These are phyloP conservation scores for Lamprotornis superbus DNA, from an alignment of 2,113 vertebrate species.

Conservation along the genomic window DNA sequence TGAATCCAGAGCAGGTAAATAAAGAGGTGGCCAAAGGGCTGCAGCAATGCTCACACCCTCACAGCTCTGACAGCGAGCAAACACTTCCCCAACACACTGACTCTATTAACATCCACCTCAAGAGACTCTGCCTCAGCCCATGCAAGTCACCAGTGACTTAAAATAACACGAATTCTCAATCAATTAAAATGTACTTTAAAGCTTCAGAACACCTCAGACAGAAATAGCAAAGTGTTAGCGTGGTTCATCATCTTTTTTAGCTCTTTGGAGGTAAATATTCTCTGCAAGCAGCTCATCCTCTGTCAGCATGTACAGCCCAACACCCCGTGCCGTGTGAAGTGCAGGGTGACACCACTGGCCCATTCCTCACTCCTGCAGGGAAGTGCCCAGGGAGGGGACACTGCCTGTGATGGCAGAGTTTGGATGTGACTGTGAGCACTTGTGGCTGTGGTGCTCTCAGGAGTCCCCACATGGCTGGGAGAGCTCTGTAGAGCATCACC, in stretches of 20 bases:
- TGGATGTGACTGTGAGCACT: not conserved
- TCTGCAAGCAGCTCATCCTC: not conserved
- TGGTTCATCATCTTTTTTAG: not conserved
- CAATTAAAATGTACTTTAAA: not conserved
- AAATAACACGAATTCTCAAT: not conserved
- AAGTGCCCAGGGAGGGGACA: not conserved
- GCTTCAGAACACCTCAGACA: not conserved
- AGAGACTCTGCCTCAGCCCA: not conserved
- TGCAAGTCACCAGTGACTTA: not conserved
- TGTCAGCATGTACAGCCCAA: not conserved
- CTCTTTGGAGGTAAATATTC: not conserved
- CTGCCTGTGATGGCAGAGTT: not conserved
- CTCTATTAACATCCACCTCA: not conserved
- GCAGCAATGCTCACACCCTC: not conserved
- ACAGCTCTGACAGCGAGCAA: not conserved
- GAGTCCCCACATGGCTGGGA: accelerated
- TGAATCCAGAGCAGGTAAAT: not conserved
- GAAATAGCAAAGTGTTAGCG: not conserved
- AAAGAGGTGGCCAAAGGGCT: not conserved
- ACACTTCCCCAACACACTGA: not conserved
- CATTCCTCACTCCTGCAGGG: not conserved
- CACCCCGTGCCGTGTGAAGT: accelerated
- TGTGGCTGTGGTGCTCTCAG: not conserved
- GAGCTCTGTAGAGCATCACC: not conserved
- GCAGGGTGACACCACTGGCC: not conserved